Conservation (phyloP, 2,113 vertebrate species). For the Desmodus rotundus region DNA sequence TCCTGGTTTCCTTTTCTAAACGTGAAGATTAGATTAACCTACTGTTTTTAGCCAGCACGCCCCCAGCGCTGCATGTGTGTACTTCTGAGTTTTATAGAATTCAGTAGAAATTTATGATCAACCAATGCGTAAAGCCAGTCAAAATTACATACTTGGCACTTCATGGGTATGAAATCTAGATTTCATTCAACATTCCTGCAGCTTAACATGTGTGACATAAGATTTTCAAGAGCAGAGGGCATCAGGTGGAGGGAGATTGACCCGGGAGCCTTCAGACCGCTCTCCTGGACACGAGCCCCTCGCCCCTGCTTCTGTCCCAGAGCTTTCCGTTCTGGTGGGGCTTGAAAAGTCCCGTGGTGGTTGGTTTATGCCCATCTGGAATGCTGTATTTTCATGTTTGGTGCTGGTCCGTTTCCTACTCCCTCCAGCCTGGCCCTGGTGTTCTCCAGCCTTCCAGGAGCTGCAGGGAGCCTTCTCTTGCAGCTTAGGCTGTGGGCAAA, state of each 20-base stretch:
- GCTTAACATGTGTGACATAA: background rate
- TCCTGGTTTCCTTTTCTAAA: background rate
- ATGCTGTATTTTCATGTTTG: background rate
- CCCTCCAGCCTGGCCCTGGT: background rate
- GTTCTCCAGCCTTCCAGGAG: background rate
- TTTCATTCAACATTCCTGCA: slow-evolving; percentile 13
- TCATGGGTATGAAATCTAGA: slow-evolving; percentile 21
- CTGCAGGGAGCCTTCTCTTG: accelerated
- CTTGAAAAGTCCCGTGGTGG: background rate
- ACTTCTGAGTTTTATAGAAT: background rate
- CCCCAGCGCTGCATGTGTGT: background rate
- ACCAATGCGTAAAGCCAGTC: background rate
- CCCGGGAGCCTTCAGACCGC: background rate
- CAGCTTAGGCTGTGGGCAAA: background rate
- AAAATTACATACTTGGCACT: background rate
- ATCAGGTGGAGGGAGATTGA: background rate
- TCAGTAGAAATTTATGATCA: background rate
- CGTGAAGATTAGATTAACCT: background rate
- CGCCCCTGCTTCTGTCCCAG: background rate
- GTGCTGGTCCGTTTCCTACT: background rate
- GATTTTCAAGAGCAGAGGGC: background rate
- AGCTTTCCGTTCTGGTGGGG: background rate
- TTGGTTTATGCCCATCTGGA: background rate
- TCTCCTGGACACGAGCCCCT: background rate
- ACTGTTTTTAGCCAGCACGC: background rate